Percentiles rank a stretch among this genome's conserved stretches.
These are phyloP conservation scores for Eclectus roratus DNA, from an alignment of 2,113 vertebrate species.

Conservation along the genomic window DNA sequence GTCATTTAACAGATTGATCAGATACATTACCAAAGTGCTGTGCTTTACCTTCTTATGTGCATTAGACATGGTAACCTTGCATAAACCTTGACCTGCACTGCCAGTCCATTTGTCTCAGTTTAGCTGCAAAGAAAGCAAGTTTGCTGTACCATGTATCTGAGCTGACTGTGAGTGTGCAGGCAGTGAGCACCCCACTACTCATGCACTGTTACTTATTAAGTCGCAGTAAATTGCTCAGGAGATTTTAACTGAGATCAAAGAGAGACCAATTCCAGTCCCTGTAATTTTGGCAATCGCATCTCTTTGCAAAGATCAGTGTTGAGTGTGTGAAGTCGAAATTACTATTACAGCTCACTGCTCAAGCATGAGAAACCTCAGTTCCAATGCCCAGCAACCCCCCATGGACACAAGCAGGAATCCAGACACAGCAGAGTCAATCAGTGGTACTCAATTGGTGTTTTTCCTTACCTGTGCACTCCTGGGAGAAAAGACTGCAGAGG, in stretches of 20 bases:
- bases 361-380: not conserved
- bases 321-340: not conserved
- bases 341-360: slow-evolving; percentile 2
- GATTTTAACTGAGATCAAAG: slow-evolving; percentile 27
- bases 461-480: not conserved
- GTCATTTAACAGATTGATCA: not conserved
- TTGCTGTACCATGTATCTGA: not conserved
- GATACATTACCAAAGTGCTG: not conserved
- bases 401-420: not conserved
- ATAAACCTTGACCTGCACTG: not conserved
- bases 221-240: slow-evolving; percentile 3
- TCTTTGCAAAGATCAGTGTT: slow-evolving; percentile 11
- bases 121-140: not conserved
- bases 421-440: not conserved
- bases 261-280: not conserved
- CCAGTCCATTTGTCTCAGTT: not conserved
- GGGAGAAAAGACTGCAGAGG: not conserved
- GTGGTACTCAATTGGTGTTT: not conserved
- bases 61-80: not conserved
- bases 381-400: not conserved
- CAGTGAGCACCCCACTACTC: not conserved
- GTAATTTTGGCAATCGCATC: not conserved
- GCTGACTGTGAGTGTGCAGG: not conserved
- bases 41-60: not conserved
- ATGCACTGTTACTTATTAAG: not conserved